Percentiles rank a stretch among this genome's conserved stretches.
Conservation (phyloP, 2,797 vertebrate species). For the Gobio occitaniae region DNA sequence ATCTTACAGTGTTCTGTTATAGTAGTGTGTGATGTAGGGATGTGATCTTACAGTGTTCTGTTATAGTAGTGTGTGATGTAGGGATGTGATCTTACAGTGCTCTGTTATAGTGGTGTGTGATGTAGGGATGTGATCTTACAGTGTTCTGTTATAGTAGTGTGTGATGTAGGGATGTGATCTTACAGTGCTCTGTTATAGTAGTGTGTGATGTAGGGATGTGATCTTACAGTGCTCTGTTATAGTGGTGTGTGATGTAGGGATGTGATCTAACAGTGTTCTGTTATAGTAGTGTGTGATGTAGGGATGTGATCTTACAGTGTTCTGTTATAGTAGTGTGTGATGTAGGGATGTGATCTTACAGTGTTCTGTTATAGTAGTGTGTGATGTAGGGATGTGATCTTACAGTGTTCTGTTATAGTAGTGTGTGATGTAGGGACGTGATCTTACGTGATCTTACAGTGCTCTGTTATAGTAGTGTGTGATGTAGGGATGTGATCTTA, state of each 20-base stretch:
- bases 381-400: not conserved
- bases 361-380: not conserved
- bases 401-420: not conserved
- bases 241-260: not conserved
- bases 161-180: not conserved
- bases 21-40: not conserved
- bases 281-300: not conserved
- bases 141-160: not conserved
- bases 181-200: not conserved
- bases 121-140: not conserved
- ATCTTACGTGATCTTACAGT: not conserved
- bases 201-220: not conserved
- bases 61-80: not conserved
- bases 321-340: not conserved
- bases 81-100: not conserved
- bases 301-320: not conserved
- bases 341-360: not conserved
- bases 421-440: not conserved
- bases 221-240: not conserved
- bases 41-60: not conserved
- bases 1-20: not conserved
- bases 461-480: not conserved
- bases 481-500: not conserved
- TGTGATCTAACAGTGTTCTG: not conserved
- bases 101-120: not conserved